phyloP scores from a whole-genome alignment of 2,888 invertebrate species.

The Hirtodrosophila duncani region DNA sequence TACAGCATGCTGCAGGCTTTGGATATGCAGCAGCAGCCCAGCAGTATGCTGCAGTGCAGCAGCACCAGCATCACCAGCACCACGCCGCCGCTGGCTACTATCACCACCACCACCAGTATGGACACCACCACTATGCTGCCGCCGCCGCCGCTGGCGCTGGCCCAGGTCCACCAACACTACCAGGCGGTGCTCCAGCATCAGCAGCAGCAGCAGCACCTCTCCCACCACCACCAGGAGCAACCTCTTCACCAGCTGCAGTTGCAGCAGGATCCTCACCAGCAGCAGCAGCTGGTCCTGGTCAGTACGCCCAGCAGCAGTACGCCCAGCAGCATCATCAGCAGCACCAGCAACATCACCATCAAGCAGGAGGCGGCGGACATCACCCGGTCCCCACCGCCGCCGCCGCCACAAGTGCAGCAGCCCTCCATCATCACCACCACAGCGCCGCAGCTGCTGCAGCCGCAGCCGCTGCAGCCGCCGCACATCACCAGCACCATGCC shows the following conservation, averaged over 20 bases:
- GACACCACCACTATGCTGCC: constrained; percentile 76
- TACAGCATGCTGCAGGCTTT: constrained; percentile 79
- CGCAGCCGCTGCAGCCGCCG: constrained; percentile 79
- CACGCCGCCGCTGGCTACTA: constrained; percentile 61
- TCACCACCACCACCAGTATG: constrained; percentile 79
- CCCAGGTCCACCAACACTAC: constrained; percentile 51
- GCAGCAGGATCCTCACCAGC: constrained; percentile 33
- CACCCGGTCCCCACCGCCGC: constrained; percentile 23
- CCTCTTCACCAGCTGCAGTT: constrained; percentile 36
- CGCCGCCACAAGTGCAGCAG: constrained; percentile 30
- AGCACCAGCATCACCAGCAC: constrained; percentile 63
- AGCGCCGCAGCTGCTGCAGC: constrained; percentile 50
- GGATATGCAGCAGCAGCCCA: constrained; percentile 74
- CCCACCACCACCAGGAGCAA: constrained; percentile 51
- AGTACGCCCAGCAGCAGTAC: constrained; percentile 69
- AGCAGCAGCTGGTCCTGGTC: constrained; percentile 38
- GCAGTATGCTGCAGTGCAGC: constrained; percentile 62
- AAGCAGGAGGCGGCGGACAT: constrained; percentile 82
- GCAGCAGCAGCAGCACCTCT: constrained; percentile 42
- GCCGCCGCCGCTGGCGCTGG: constrained; percentile 77
- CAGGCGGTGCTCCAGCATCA: constrained; percentile 32
- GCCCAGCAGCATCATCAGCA: constrained; percentile 78
- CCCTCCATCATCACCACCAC: constrained; percentile 73
- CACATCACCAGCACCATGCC: constrained; percentile 70
- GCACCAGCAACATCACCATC: constrained; percentile 69